phyloP scores from a whole-genome alignment of 30 jellyfish, hydroid and myxozoan species.

The Chrysaora quinquecirrha region DNA sequence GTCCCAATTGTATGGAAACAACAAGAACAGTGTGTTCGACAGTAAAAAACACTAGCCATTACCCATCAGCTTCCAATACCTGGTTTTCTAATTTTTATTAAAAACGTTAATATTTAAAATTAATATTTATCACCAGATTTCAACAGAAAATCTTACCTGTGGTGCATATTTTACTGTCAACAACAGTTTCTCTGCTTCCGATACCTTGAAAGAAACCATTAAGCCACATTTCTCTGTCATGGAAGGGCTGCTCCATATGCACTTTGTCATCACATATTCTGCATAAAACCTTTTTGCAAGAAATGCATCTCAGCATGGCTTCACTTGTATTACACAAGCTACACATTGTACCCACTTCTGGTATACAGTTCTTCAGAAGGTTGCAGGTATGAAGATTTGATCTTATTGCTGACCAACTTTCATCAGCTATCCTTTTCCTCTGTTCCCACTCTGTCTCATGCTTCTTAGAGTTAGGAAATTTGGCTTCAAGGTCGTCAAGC shows the following conservation, averaged over 20 bases:
- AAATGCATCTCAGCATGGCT: constrained; percentile 15
- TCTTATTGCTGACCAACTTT: constrained; percentile 22
- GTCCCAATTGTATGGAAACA: too few relatives aligned
- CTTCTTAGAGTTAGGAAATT: constrained; percentile 1
- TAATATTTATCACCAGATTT: not conserved
- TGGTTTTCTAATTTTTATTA: not conserved
- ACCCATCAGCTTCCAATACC: not conserved
- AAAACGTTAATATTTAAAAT: not conserved
- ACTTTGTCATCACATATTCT: constrained; percentile 1
- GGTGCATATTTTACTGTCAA: not conserved
- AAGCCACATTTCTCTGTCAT: constrained; percentile 31
- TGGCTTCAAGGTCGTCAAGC: constrained; percentile 17
- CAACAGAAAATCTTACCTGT: constrained; percentile 18
- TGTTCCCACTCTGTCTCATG: constrained; percentile 31
- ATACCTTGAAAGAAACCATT: constrained; percentile 31
- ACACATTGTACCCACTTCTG: constrained; percentile 1
- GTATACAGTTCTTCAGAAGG: constrained; percentile 7
- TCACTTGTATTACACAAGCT: not conserved
- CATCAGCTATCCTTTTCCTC: constrained; percentile 15
- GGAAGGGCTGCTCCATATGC: constrained; percentile 24
- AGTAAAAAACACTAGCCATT: not conserved
- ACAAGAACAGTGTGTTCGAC: too few relatives aligned
- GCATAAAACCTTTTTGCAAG: constrained; percentile 5
- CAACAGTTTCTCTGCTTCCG: constrained; percentile 14
- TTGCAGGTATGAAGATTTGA: not conserved